Evolutionary conservation across 2,888 invertebrate species (phyloP), one percentile per base, ranked within the genome.

Genomic region (Sinodicranocentrus sp.): DNA sequence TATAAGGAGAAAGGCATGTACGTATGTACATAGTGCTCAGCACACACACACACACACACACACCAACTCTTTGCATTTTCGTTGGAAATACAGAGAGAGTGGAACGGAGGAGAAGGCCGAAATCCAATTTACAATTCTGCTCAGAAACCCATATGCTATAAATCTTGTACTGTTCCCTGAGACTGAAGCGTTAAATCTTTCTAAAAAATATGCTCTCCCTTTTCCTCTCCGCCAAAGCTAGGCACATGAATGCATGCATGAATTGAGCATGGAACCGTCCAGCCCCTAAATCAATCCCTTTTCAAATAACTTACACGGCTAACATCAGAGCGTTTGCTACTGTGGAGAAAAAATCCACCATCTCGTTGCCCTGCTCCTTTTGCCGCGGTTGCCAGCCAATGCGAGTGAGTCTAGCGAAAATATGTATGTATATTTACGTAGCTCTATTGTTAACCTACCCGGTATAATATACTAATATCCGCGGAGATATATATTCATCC

Each of bases 131-230:
- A 82, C 82, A 82, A 82, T 82, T 82, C 82, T 76, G 82, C 82
- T 82, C 82, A 82, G 82, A 82, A 82, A 82, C 82, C 82, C 82
- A 82, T 82, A 82, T 82, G 82, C 82, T 75, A 82, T 82, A 82
- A 82, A 82, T 82, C 82, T 76, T 82, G 79, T 23, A 82, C 68
- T 82, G 82, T 82, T 82, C 82, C 82, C 82, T 82, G 76, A 82
- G 82, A 82, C 82, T 82, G 82, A 82, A 82, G 82, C 82, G 82
- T 82, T 82, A 82, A 82, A 82, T 82, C 82, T 82, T 82, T 82
- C 82, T 82, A 82, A 82, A 82, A 82, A 82, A 82, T 82, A 82
- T 82, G 82, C 76, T 82, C 82, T 82, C 73, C 70, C 76, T 72
- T 26, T 44, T 25, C 54, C 52, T 52, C 52, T 68, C 21, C 59